Conservation (phyloP, 2,797 vertebrate genomes). For the Rhadinocentrus ornatus region DNA sequence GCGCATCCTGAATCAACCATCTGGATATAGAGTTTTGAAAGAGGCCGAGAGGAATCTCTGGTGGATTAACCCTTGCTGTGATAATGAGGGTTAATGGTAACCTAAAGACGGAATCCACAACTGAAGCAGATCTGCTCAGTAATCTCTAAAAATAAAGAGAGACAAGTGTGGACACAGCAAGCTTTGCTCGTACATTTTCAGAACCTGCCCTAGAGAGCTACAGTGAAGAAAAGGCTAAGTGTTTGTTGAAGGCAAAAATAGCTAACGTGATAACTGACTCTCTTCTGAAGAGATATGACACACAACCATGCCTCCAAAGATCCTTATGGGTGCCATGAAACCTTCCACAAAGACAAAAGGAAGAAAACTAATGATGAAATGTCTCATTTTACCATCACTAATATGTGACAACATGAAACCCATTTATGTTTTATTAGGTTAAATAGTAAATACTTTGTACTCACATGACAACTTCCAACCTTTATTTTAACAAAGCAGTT, state of each 20-base stretch:
- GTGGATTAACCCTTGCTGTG: slow-evolving; percentile 2
- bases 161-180: background rate
- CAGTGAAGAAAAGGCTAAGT: background rate
- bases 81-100: slow-evolving; percentile 1
- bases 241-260: background rate
- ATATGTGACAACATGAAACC: background rate
- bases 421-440: background rate
- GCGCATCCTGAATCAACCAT: background rate
- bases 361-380: background rate
- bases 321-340: background rate
- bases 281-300: background rate
- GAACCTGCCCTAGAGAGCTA: background rate
- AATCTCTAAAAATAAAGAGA: background rate
- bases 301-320: background rate
- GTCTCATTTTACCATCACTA: background rate
- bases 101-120: background rate
- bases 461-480: background rate
- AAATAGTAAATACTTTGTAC: background rate
- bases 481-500: background rate
- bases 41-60: background rate
- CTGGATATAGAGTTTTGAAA: background rate
- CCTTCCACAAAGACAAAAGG: no score
- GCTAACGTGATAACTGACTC: background rate
- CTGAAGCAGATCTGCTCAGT: background rate
- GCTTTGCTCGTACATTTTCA: background rate